These are phyloP conservation scores for Chrysodeixis includens DNA, from an alignment of 2,888 invertebrate species.

Conservation along the genomic window DNA sequence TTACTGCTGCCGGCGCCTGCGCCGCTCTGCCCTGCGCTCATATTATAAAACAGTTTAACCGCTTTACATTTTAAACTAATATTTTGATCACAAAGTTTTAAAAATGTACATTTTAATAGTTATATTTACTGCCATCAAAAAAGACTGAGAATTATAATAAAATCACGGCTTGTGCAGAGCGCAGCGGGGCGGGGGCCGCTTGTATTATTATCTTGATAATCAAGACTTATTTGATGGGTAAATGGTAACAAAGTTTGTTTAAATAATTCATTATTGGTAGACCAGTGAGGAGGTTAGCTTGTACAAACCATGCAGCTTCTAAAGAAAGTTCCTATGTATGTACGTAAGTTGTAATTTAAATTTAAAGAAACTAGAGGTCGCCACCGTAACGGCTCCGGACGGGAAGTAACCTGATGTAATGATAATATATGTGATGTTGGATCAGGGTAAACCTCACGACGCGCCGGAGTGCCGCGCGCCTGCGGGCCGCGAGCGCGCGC, in stretches of 20 bases:
- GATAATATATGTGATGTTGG: conserved; percentile 76
- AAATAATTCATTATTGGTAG: conserved; percentile 85
- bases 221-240: conserved; percentile 80
- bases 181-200: conserved; percentile 61
- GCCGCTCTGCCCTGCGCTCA: conserved; percentile 63
- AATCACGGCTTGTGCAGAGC: conserved; percentile 56
- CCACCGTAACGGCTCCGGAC: conserved; percentile 72
- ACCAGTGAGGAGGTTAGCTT: conserved; percentile 89
- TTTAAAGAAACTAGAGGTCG: conserved; percentile 84
- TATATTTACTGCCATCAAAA: conserved; percentile 52
- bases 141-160: conserved; percentile 54
- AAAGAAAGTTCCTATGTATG: conserved; percentile 90
- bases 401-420: conserved; percentile 71
- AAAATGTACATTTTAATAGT: conserved; percentile 55
- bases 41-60: conserved; percentile 47
- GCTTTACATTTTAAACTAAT: conserved; percentile 50
- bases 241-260: conserved; percentile 81
- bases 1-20: conserved; percentile 73
- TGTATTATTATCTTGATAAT: conserved; percentile 78
- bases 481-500: too few species aligned
- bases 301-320: conserved; percentile 90
- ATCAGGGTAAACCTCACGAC: conserved; percentile 81
- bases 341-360: conserved; percentile 89
- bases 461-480: conserved; percentile 59
- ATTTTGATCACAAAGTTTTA: conserved; percentile 51